These are phyloP conservation scores for Ciona savignyi DNA, from an alignment of 23 tunicate genomes.

Conservation along the genomic window DNA sequence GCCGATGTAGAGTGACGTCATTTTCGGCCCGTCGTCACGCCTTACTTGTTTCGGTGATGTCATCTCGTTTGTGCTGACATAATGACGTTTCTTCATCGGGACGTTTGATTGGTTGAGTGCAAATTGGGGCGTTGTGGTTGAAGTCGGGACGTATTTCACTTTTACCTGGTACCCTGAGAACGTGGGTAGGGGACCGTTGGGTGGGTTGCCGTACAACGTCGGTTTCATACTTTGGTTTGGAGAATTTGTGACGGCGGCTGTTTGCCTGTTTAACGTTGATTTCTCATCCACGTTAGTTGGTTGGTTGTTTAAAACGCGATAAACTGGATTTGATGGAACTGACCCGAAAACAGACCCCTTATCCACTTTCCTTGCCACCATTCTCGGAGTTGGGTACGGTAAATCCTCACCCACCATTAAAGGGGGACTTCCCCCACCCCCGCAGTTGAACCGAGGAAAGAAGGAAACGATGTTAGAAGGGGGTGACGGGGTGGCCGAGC, in stretches of 20 bases:
- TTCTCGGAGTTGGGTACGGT: neutral
- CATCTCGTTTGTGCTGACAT: neutral
- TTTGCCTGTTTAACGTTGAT: neutral
- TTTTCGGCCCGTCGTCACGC: conserved; percentile 5
- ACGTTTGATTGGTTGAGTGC: conserved; percentile 23
- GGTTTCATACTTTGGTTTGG: neutral
- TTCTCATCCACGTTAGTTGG: too few species aligned
- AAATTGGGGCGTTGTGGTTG: neutral
- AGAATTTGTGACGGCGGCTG: neutral
- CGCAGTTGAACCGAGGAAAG: conserved; percentile 55
- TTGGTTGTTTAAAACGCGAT: neutral
- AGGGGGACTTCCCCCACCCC: conserved; percentile 83
- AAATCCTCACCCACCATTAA: neutral
- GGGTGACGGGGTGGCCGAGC: conserved; percentile 71
- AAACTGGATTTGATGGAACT: neutral
- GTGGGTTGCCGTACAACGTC: neutral
- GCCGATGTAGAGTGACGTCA: conserved; percentile 67
- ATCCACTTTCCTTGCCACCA: neutral
- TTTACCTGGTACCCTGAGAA: conserved; percentile 61
- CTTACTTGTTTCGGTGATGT: neutral
- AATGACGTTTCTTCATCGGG: conserved; percentile 49
- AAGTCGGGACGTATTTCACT: conserved; percentile 35
- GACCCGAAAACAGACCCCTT: neutral
- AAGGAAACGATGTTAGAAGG: conserved; percentile 46
- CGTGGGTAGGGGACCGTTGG: conserved; percentile 12